These are phyloP conservation scores for Tylochromis polylepis DNA, from an alignment of 2,113 vertebrate genomes.

Conservation along the genomic window DNA sequence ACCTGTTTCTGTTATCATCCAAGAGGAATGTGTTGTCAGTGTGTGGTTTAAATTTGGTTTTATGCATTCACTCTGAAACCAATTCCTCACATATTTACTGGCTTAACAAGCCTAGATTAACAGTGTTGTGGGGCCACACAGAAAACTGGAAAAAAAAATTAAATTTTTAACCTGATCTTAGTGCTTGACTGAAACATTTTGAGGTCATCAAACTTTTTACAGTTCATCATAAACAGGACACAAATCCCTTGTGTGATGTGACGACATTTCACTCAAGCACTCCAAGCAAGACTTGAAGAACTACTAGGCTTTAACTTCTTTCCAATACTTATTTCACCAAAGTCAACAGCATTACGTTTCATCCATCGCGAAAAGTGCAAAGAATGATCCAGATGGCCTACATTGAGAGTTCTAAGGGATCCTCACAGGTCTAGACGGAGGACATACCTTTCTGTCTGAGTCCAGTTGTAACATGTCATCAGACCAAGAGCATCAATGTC, in stretches of 20 bases:
- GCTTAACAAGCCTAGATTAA: not conserved
- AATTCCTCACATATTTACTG: not conserved
- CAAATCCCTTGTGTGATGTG: not conserved
- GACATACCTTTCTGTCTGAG: slow-evolving; percentile 49
- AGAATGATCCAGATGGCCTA: not conserved
- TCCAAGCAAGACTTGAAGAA: not conserved
- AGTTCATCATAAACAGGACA: not conserved
- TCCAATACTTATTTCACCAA: not conserved
- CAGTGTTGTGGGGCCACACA: not conserved
- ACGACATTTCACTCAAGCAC: not conserved
- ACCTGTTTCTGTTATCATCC: slow-evolving; percentile 35
- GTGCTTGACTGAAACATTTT: not conserved
- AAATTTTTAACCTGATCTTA: not conserved
- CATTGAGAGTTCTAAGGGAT: not conserved
- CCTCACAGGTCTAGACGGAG: slow-evolving; percentile 34
- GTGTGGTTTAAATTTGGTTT: not conserved
- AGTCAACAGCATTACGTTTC: not conserved
- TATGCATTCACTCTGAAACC: not conserved
- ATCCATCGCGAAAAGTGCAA: not conserved
- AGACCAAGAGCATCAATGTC: slow-evolving; percentile 34
- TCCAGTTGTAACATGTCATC: slow-evolving; percentile 5
- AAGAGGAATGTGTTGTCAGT: not conserved
- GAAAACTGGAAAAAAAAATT: not conserved
- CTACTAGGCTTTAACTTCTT: not conserved
- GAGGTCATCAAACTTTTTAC: not conserved